Conservation (phyloP, 1,140 invertebrate genomes). For the Neotoxoptera formosana region DNA sequence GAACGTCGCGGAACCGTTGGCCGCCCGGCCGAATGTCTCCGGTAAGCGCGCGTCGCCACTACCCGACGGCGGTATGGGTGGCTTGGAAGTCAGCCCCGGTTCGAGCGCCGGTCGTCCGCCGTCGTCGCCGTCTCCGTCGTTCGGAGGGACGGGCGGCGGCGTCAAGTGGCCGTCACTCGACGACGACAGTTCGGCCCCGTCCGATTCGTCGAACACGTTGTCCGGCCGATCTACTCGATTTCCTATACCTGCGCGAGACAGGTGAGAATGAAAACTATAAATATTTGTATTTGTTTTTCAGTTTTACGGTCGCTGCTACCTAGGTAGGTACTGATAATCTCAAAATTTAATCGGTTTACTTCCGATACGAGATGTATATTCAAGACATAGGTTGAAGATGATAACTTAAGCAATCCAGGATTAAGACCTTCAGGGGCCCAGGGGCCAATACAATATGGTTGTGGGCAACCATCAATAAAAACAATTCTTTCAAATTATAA, state of each 20-base stretch:
- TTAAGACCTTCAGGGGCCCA: too few species aligned
- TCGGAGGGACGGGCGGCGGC: background rate
- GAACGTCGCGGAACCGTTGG: constrained; percentile 31
- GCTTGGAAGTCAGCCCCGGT: constrained; percentile 60
- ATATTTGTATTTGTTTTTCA: background rate
- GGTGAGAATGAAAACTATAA: background rate
- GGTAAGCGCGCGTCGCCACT: background rate
- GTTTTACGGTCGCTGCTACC: background rate
- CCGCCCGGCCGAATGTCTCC: background rate
- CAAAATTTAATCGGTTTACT: background rate
- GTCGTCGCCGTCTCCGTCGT: background rate
- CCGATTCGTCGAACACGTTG: background rate
- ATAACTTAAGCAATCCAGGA: background rate
- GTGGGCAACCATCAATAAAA: too few species aligned
- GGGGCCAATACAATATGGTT: too few species aligned
- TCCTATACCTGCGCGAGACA: background rate
- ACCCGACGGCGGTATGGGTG: constrained; percentile 60
- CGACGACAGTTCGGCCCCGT: background rate
- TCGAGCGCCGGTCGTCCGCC: constrained; percentile 44
- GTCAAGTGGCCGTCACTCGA: background rate
- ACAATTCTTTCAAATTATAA: too few species aligned
- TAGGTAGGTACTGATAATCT: background rate
- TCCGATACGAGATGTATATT: background rate
- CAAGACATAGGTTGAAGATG: background rate
- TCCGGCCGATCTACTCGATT: background rate